These are phyloP conservation scores for Macaria notata DNA, from an alignment of 2,888 invertebrate genomes.

Conservation along the genomic window DNA sequence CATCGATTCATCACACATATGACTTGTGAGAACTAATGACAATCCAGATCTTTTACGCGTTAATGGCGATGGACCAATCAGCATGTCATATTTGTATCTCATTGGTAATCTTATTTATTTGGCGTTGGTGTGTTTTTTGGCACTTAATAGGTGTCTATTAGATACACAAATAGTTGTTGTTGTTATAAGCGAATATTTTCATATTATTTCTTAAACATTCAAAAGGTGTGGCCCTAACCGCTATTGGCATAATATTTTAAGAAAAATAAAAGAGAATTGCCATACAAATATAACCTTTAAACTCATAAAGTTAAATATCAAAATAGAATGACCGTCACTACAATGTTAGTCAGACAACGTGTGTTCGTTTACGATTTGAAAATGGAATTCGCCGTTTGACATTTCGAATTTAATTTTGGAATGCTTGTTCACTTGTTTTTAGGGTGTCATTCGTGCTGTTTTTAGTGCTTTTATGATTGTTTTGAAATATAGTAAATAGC, in stretches of 20 bases:
- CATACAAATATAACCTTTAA: slow-evolving; percentile 21
- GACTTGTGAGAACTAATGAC: too few species aligned
- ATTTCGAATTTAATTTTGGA: slow-evolving; percentile 44
- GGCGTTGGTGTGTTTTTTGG: too few species aligned
- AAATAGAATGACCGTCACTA: slow-evolving; percentile 14
- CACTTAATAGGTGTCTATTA: too few species aligned
- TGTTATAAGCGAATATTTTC: too few species aligned
- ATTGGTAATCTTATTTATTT: too few species aligned
- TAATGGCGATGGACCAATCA: too few species aligned
- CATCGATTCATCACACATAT: too few species aligned
- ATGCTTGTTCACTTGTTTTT: slow-evolving; percentile 24
- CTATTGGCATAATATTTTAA: slow-evolving; percentile 14
- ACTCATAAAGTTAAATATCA: slow-evolving; percentile 3
- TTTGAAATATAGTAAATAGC: slow-evolving; percentile 1
- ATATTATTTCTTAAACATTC: slow-evolving; percentile 1
- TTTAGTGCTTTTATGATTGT: slow-evolving; percentile 20
- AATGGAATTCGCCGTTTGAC: slow-evolving; percentile 55
- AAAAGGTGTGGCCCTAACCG: slow-evolving; percentile 17
- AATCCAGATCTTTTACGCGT: too few species aligned
- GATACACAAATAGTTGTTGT: too few species aligned
- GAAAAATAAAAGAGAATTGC: not conserved
- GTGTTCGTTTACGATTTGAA: slow-evolving; percentile 49
- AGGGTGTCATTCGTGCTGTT: slow-evolving; percentile 11
- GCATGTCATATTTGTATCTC: too few species aligned
- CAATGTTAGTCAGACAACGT: slow-evolving; percentile 29